phyloP scores from a whole-genome alignment of 1,140 invertebrate species.

The Phocides pigmalion region DNA sequence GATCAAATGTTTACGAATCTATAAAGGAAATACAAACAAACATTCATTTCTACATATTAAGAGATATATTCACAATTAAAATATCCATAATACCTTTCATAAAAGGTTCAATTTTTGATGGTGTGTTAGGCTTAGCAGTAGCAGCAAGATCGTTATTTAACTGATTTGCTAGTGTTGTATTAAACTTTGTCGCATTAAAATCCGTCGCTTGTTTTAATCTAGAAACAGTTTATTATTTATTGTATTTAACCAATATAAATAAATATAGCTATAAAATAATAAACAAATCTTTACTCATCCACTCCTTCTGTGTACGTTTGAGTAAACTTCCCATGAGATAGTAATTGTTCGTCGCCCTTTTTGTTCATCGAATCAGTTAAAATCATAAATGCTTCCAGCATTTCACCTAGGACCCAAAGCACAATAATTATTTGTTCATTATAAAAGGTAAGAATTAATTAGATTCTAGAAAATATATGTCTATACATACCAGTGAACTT shows the following conservation, averaged over 20 bases:
- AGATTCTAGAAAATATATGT: neutral
- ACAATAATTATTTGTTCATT: neutral
- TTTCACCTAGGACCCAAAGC: constrained; percentile 44
- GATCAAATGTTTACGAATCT: too few species aligned
- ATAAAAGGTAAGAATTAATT: neutral
- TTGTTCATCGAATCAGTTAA: constrained; percentile 60
- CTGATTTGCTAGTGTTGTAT: constrained; percentile 45
- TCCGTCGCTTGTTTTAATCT: constrained; percentile 56
- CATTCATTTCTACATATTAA: too few species aligned
- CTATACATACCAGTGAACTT: constrained; percentile 51
- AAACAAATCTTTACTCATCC: constrained; percentile 52
- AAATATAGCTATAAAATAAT: neutral
- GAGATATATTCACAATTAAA: too few species aligned
- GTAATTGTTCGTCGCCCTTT: constrained; percentile 50
- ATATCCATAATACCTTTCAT: constrained; percentile 69
- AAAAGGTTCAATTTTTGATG: constrained; percentile 44
- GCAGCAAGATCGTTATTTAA: constrained; percentile 48
- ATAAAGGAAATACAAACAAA: too few species aligned
- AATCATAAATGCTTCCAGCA: constrained; percentile 64
- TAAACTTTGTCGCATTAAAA: constrained; percentile 60
- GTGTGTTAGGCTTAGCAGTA: constrained; percentile 47
- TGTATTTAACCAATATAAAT: neutral
- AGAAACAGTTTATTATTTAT: neutral
- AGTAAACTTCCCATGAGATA: constrained; percentile 59
- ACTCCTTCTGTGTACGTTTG: constrained; percentile 57